These are phyloP conservation scores for Sciurus niger DNA, from an alignment of 2,113 vertebrate species.

Conservation along the genomic window DNA sequence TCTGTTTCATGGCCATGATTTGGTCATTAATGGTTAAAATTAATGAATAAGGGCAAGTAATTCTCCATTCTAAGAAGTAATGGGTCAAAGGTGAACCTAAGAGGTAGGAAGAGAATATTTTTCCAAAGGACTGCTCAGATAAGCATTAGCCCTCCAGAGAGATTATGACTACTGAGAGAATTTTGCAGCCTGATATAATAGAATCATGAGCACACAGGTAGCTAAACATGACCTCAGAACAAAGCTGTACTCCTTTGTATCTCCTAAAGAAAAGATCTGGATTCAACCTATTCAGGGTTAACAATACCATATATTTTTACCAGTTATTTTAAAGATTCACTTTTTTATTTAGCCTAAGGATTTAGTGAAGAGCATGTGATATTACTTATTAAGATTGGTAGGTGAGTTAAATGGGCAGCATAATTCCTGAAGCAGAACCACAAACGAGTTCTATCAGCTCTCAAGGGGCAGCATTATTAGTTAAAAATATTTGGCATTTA, in stretches of 20 bases:
- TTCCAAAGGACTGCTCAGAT: neutral
- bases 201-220: neutral
- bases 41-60: neutral
- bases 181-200: neutral
- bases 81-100: neutral
- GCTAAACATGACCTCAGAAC: neutral
- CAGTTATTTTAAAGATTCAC: neutral
- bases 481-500: conserved; percentile 45
- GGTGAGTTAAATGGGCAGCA: neutral
- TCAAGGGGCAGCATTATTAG: neutral
- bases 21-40: conserved; percentile 13
- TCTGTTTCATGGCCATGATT: neutral
- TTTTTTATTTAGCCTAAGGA: neutral
- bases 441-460: neutral
- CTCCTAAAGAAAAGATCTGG: neutral
- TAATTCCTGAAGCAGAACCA: neutral
- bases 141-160: neutral
- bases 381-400: neutral
- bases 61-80: neutral
- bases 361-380: neutral
- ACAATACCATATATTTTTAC: neutral
- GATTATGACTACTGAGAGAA: neutral
- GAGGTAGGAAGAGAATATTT: neutral
- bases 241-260: neutral
- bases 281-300: neutral